Conservation (phyloP, 2,888 invertebrate species). For the Formica aserva region DNA sequence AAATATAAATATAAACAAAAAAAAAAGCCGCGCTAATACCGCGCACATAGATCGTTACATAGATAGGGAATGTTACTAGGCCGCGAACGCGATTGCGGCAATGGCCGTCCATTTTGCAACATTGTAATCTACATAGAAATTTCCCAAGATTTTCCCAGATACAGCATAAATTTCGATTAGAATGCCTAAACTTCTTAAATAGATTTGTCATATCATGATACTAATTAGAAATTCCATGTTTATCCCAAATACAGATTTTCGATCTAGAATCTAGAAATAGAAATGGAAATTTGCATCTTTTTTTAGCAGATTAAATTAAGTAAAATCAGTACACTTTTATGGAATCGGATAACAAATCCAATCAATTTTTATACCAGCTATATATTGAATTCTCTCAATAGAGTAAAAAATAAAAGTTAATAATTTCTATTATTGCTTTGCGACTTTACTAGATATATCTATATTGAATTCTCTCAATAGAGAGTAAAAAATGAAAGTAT, state of each 20-base stretch:
- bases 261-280: background rate
- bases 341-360: background rate
- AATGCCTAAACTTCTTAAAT: background rate
- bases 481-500: no score
- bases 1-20: constrained; percentile 4
- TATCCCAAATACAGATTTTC: background rate
- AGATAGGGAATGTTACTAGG: constrained; percentile 30
- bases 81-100: constrained; percentile 17
- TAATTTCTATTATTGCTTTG: background rate
- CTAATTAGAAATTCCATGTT: background rate
- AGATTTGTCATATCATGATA: background rate
- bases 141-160: background rate
- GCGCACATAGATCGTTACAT: background rate
- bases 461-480: no score
- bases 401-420: background rate
- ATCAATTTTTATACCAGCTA: background rate
- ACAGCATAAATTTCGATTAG: background rate
- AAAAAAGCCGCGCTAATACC: constrained; percentile 18
- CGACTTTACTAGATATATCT: no score
- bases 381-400: background rate
- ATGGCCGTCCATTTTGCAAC: constrained; percentile 25
- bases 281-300: background rate
- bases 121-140: constrained; percentile 26
- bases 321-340: background rate
- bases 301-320: background rate